Percentiles rank a stretch among this genome's conserved stretches.
Conservation (phyloP, 2,113 vertebrate genomes). For the Candoia aspera region DNA sequence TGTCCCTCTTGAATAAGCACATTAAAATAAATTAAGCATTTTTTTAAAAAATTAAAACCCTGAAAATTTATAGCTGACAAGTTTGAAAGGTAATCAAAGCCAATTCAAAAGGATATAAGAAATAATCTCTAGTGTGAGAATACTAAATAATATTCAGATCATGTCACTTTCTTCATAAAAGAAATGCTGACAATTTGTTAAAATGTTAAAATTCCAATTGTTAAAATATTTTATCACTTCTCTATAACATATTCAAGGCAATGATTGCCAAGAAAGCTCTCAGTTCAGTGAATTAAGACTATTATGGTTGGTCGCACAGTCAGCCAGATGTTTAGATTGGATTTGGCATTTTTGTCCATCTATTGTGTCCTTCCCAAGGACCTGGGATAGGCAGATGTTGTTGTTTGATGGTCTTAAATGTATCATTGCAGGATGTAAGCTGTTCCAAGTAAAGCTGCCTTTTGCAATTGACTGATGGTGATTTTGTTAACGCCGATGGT, state of each 20-base stretch:
- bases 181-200: neutral
- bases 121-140: neutral
- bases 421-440: no score
- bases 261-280: neutral
- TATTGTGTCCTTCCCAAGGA: no score
- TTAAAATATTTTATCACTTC: neutral
- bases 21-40: neutral
- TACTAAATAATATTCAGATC: neutral
- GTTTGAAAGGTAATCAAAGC: neutral
- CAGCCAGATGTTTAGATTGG: no score
- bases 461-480: no score
- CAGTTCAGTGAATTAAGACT: neutral
- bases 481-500: no score
- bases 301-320: neutral
- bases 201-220: neutral
- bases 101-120: neutral
- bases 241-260: neutral
- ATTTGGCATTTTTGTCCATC: no score
- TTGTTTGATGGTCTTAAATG: no score
- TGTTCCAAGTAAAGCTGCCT: no score
- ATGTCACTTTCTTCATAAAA: neutral
- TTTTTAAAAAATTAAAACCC: neutral
- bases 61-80: neutral
- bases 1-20: neutral
- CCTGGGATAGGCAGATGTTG: no score